Evolutionary conservation across 64 coral and sea anemone genomes (phyloP), one percentile per base, ranked within the genome.

Genomic region (Montipora efflorescens): DNA sequence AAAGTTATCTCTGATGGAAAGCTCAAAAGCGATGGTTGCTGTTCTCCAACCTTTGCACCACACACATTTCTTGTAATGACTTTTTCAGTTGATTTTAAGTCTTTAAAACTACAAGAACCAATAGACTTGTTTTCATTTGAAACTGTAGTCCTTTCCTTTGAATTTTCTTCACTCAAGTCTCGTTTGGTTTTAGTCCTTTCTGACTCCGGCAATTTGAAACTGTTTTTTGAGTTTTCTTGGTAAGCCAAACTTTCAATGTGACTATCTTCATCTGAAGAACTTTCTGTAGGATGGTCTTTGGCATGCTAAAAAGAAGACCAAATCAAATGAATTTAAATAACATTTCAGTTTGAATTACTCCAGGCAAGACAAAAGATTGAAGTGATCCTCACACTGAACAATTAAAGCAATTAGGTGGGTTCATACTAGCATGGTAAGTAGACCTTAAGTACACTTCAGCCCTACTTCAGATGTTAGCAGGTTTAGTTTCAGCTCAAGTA

Each of bases 1-100:
- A 96, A 49, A 6, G 74, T 91, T 67, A 96, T 68, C 94, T 99
- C 97, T 18, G 88, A 82, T 44, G 97, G 94, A 47, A 96, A 89
- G 21, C 59, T 69, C 67, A 87, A 53, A n/a, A 97, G 58, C 52
- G 76, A 51, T 69, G 81, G 61, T 47, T 84, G 81, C 14, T 67
- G 25, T 84, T 47, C 12, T 67, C 20, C 28, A 84, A 12, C 36
- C 16, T 84, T 22, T 47, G 43, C 21, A 44, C 1, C 64, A 12
- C 15, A 47, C 19, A 59, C 67, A 36, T 14, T 84, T 67, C 47
- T 84, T 8, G 19, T 5, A 25, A 61, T 11, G 14, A 11, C 61
- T 11, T 62, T 81, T 13, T 59, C 52, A 61, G 6, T 25, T 13
- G 22, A 13, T 57, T 59, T 61, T 5, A 10, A 47, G 45, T 84